Conservation (phyloP, 2,797 vertebrate genomes). For the Pempheris klunzingeri region DNA sequence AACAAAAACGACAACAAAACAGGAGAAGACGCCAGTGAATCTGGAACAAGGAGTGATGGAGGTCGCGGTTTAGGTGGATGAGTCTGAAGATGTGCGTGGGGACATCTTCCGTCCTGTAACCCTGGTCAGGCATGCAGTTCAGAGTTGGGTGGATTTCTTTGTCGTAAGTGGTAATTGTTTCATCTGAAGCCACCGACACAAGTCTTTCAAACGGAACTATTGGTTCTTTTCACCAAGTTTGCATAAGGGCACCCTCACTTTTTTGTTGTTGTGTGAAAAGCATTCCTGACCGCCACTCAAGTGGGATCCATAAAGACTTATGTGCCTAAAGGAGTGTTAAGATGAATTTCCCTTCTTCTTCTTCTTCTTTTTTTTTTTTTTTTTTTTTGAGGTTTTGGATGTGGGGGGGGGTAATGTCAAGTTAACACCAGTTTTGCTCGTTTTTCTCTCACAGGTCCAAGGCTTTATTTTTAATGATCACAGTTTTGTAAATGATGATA, state of each 20-base stretch:
- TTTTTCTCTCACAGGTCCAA: constrained; percentile 69
- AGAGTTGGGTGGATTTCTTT: constrained; percentile 52
- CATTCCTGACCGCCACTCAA: constrained; percentile 79
- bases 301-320: constrained; percentile 82
- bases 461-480: constrained; percentile 74
- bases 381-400: constrained; percentile 7
- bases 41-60: constrained; percentile 51
- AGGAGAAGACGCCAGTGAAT: constrained; percentile 34
- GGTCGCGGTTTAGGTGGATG: constrained; percentile 54
- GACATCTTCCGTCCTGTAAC: constrained; percentile 44
- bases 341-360: constrained; percentile 67
- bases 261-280: constrained; percentile 68
- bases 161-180: constrained; percentile 53
- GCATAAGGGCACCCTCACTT: constrained; percentile 57
- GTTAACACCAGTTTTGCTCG: constrained; percentile 59
- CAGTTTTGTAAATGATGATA: constrained; percentile 72
- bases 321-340: constrained; percentile 84
- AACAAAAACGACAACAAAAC: constrained; percentile 12
- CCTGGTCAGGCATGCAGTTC: constrained; percentile 68
- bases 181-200: constrained; percentile 58
- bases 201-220: constrained; percentile 59
- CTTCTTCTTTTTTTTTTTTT: constrained; percentile 33
- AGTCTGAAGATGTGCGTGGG: constrained; percentile 52
- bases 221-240: constrained; percentile 52
- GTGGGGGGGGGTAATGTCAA: constrained; percentile 44